Evolutionary conservation across 2,113 vertebrate species (phyloP), one percentile per base, ranked within the genome.

Genomic region (Chrysemys picta): DNA sequence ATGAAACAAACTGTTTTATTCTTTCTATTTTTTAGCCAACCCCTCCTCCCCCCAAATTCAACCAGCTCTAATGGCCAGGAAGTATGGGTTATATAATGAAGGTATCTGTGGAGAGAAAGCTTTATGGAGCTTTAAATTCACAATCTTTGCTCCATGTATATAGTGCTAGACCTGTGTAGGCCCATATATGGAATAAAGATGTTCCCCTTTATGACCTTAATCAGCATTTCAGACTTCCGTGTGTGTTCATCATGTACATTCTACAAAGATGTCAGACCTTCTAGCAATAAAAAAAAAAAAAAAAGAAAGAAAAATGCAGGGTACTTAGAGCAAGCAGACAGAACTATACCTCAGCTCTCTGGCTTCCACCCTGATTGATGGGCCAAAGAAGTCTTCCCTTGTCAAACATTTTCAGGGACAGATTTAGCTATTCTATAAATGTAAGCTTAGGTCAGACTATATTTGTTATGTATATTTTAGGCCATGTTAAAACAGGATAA

Each of bases 61-160:
- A 47, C 25, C 69, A 22, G 3, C 85, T 91, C 81, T 56, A 22
- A 0, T 82, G 21, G 6, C 89, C 65, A 21, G 24, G 24, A 87
- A 42, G 35, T 22, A 21, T 2, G 3, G 1, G 1, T 86, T 83
- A 90, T 57, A 82, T 69, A 89, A 45, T 24, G 59, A 13, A 69
- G 50, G 13, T 7, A 27, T 7, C 24, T 93, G 79, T 12, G 11
- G 25, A 25, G 27, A n/a, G 22, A 69, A 50, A n/a, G 10, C 5
- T 27, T 12, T 47, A 59, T 6, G 4, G 5, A 42, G 25, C 6
- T 50, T 92, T 45, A 62, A 81, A 88, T 57, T 45, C 0, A 0
- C 1, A 11, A n/a, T 31, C 9, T 82, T 27, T 35, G 17, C 29
- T 50, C 62, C 31, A 69, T 69, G 3, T n/a, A 19, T 69, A 8